Evolutionary conservation across 2,113 vertebrate species (phyloP), one percentile per base, ranked within the genome.

Genomic region (Cyprinus carpio): DNA sequence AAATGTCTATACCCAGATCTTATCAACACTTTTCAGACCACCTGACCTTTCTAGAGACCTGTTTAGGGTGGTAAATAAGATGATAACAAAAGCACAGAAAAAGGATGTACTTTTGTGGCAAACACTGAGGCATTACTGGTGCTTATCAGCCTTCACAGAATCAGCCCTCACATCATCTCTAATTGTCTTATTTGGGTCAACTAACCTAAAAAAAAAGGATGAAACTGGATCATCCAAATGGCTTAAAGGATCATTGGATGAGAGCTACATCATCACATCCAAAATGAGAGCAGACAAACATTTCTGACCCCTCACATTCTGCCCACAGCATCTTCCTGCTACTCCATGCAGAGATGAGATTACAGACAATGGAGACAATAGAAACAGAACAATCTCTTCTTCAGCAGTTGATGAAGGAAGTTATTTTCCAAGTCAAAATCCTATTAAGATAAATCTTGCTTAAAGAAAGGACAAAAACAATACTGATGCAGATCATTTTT

Each of bases 241-340:
- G 64, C 64, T 34, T 29, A 51, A 75, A 75, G 72, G 43, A 49
- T 75, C 72, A 75, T 10, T 75, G 43, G 72, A 51, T 49, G 43
- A 25, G 72, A 75, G n/a, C 72, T 27, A 15, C 72, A 49, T 75
- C 25, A 29, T 29, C 64, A 34, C 64, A 34, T 67, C 64, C n/a
- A 75, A 75, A 75, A 15, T 49, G 12, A 75, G 40, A 46, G 43
- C 72, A 75, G 6, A 75, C 23, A 49, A 49, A 75, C n/a, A 49
- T 7, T 46, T 25, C n/a, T 75, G 72, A 49, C 40, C 72, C 43
- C 72, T 75, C 72, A 49, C n/a, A 75, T 25, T 43, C 37, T 46
- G 6, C 43, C 72, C 5, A 67, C 15, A 10, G 56, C 23, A 60
- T 20, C 54, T 58, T 58, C 18, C 54, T 2, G 2, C 20, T 58